phyloP scores from a whole-genome alignment of 2,888 invertebrate genomes.

The Heliconius cydno region DNA sequence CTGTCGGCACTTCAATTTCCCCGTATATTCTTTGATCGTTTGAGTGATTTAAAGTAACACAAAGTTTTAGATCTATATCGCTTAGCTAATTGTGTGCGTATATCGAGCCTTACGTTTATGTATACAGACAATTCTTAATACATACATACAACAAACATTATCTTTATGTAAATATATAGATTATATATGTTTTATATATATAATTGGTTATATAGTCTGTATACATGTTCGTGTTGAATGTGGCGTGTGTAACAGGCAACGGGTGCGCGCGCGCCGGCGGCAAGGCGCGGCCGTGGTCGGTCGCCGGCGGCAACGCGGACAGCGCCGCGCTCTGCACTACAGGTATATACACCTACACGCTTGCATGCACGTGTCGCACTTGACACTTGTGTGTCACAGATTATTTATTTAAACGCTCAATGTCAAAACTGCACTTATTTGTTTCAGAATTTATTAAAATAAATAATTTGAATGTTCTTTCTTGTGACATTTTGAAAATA shows the following conservation, averaged over 20 bases:
- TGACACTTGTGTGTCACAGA: constrained; percentile 5
- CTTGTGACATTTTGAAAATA: background rate
- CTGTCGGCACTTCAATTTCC: background rate
- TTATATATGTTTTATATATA: background rate
- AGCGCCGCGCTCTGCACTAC: constrained; percentile 74
- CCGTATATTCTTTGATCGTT: background rate
- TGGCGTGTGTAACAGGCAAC: constrained; percentile 66
- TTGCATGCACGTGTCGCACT: constrained; percentile 17
- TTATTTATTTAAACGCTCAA: background rate
- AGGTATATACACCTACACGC: constrained; percentile 56
- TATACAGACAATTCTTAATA: constrained; percentile 21
- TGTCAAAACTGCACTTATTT: background rate
- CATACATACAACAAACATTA: background rate
- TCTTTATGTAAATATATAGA: background rate
- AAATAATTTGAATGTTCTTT: background rate
- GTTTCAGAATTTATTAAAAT: no score
- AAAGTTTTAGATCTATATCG: constrained; percentile 9
- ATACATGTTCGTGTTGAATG: constrained; percentile 33
- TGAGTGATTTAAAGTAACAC: constrained; percentile 1
- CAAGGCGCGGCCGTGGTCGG: constrained; percentile 81
- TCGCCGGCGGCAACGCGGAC: constrained; percentile 78
- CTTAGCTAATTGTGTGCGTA: constrained; percentile 36
- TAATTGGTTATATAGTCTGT: constrained; percentile 5
- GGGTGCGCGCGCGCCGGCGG: constrained; percentile 76
- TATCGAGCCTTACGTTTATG: constrained; percentile 14